Conservation (phyloP, 2,888 invertebrate species). For the Sinohyriopsis cumingii region DNA sequence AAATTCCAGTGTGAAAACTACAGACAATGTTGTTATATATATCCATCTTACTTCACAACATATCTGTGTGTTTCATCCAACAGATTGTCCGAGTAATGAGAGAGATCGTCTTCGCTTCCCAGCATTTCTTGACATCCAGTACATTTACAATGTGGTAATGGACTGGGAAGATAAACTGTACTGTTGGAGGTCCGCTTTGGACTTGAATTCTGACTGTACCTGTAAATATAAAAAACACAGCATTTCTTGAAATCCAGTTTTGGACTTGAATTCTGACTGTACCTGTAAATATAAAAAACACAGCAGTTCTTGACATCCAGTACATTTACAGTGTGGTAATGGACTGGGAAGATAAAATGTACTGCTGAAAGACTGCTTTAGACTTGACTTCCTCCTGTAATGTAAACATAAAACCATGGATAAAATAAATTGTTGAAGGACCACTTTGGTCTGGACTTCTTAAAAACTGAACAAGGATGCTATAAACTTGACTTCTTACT, state of each 20-base stretch:
- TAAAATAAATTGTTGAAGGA: too few species aligned
- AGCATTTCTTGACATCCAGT: slow-evolving; percentile 54
- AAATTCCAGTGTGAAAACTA: background rate
- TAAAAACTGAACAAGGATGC: slow-evolving; percentile 57
- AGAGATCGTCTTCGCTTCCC: slow-evolving; percentile 49
- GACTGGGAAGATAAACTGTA: slow-evolving; percentile 37
- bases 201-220: slow-evolving; percentile 18
- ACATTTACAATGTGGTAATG: slow-evolving; percentile 59
- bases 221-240: slow-evolving; percentile 4
- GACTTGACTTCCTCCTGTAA: slow-evolving; percentile 17
- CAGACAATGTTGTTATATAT: background rate
- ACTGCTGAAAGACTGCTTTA: slow-evolving; percentile 17
- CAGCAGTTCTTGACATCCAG: slow-evolving; percentile 38
- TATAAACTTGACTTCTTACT: slow-evolving; percentile 11
- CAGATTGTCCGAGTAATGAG: slow-evolving; percentile 31
- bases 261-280: slow-evolving; percentile 15
- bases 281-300: slow-evolving; percentile 9
- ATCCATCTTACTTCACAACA: slow-evolving; percentile 27
- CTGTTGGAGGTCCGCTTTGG: slow-evolving; percentile 19
- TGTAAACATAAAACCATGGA: slow-evolving; percentile 1
- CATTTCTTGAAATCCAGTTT: too few species aligned
- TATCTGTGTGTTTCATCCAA: slow-evolving; percentile 25
- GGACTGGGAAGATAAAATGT: slow-evolving; percentile 39
- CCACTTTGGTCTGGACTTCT: slow-evolving; percentile 48
- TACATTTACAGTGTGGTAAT: slow-evolving; percentile 58